Evolutionary conservation across 2,797 vertebrate genomes (phyloP), one percentile per base, ranked within the genome.

Genomic region (Gastrophryne carolinensis): DNA sequence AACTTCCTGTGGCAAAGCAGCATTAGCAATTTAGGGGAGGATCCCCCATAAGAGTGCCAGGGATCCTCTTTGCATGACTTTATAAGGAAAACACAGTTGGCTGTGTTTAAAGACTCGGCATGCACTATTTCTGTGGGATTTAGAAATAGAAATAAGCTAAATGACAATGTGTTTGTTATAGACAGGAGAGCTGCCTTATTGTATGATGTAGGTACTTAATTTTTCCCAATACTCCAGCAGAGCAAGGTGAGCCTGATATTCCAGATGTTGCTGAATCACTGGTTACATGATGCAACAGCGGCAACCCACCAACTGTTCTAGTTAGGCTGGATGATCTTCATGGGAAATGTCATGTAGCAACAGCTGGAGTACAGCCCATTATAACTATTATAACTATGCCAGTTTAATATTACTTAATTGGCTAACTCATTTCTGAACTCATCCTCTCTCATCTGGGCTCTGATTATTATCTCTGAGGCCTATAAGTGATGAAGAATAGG

Each of bases 71-170:
- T 37, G 41, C 72, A 34, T 50, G 44, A 30, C 72, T 63, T 27
- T 75, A 75, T 50, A 75, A 60, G 72, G 72, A 67, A 26, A 58
- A 50, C 53, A 50, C 50, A 50, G 63, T 27, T 13, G 1, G 19
- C 35, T 53, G 50, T 67, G 72, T 75, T 67, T 68, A 67, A 67
- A 67, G 72, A 13, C 15, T 12, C 67, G 72, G 72, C 67, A 75
- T 75, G 72, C 60, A 67, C 60, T 53, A 39, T 67, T 66, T 67
- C 63, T 54, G 50, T 60, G 72, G 72, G 60, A 75, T 75, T 75
- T 60, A 39, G 27, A 52, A 58, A 50, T 19, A 67, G 63, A 62
- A 62, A 70, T 30, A 72, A 63, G 62, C 58, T 75, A 67, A 47
- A 47, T 60, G 63, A 29, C 41, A 52, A 67, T 67, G 52, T 67